These are phyloP conservation scores for Callopanchax toddi DNA, from an alignment of 2,113 vertebrate species.

Conservation along the genomic window DNA sequence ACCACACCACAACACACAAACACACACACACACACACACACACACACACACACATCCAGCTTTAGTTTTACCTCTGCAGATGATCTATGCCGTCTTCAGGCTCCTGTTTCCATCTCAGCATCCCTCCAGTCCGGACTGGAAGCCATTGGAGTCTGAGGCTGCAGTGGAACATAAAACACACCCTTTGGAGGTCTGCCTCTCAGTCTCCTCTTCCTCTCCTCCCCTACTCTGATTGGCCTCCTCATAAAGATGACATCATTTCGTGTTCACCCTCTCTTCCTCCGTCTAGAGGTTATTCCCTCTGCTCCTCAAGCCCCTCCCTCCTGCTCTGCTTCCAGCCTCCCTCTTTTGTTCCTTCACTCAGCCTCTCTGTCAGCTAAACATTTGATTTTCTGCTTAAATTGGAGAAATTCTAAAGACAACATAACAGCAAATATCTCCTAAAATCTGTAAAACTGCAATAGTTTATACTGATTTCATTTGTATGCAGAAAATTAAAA, in stretches of 20 bases:
- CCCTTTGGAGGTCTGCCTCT: conserved; percentile 63
- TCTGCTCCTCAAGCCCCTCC: conserved; percentile 49
- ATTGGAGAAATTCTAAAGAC: no score
- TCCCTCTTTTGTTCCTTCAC: conserved; percentile 1
- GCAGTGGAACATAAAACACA: conserved; percentile 75
- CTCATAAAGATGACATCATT: conserved; percentile 62
- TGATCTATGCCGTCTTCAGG: no score
- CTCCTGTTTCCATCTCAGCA: conserved; percentile 6
- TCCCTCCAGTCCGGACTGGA: conserved; percentile 14
- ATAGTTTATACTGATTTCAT: no score
- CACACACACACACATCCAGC: no score
- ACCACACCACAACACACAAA: no score
- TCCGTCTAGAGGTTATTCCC: conserved; percentile 36
- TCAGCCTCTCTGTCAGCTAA: no score
- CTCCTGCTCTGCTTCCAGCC: conserved; percentile 25
- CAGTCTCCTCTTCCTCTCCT: conserved; percentile 41
- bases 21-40: no score
- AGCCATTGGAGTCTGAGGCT: conserved; percentile 52
- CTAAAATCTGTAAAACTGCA: no score
- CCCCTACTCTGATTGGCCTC: conserved; percentile 59
- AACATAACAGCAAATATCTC: no score
- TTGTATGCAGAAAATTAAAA: no score
- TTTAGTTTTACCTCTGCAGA: no score
- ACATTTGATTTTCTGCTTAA: no score
- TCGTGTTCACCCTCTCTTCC: conserved; percentile 32